These are phyloP conservation scores for Drosophila monieri DNA, from an alignment of 2,888 invertebrate species.

Conservation along the genomic window DNA sequence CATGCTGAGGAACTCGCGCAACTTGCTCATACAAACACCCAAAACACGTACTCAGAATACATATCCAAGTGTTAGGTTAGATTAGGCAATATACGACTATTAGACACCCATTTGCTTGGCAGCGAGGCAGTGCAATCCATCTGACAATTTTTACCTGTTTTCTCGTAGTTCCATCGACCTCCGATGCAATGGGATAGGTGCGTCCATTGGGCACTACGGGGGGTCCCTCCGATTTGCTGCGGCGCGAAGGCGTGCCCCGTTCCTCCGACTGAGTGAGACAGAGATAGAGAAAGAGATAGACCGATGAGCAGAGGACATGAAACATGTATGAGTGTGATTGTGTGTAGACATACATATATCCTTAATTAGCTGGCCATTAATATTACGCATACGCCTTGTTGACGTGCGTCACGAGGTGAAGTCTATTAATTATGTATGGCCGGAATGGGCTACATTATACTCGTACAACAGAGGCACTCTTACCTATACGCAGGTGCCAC, in stretches of 20 bases:
- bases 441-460: conserved; percentile 41
- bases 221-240: conserved; percentile 92
- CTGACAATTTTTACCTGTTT: conserved; percentile 82
- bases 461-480: conserved; percentile 27
- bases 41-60: neutral
- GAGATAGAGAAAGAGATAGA: conserved; percentile 10
- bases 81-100: conserved; percentile 25
- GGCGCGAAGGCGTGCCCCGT: conserved; percentile 88
- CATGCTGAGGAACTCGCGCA: conserved; percentile 13
- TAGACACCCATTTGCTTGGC: conserved; percentile 26
- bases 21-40: conserved; percentile 11
- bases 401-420: conserved; percentile 60
- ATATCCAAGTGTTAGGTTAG: conserved; percentile 12
- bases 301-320: neutral
- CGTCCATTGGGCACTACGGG: conserved; percentile 84
- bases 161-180: conserved; percentile 82
- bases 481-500: conserved; percentile 4
- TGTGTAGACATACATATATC: conserved; percentile 20
- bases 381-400: conserved; percentile 68
- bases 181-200: conserved; percentile 82
- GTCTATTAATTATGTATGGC: conserved; percentile 72
- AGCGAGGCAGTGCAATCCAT: conserved; percentile 32
- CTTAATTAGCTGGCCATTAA: conserved; percentile 75
- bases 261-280: conserved; percentile 88
- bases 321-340: neutral